Evolutionary conservation across 2,797 vertebrate species (phyloP).

Genomic region (Halcyon leucocephala): DNA sequence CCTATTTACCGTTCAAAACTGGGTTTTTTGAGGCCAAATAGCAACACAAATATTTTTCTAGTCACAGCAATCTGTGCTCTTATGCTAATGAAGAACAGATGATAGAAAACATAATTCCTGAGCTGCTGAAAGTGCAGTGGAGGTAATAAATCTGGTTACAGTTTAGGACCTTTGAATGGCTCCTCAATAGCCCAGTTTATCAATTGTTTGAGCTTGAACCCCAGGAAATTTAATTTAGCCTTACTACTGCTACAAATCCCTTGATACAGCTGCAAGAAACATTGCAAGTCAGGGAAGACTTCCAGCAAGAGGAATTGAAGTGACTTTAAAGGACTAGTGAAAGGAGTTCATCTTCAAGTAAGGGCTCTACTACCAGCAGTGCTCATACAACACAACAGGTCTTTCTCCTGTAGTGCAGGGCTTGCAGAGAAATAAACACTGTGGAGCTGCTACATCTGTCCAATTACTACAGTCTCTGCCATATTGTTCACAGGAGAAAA

Average conservation of each 20-base stretch:
- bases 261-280: background rate
- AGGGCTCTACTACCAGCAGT: background rate
- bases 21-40: background rate
- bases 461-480: background rate
- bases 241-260: background rate
- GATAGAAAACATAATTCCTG: background rate
- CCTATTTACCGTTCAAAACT: background rate
- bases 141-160: background rate
- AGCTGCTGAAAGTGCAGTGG: background rate
- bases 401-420: background rate
- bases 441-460: background rate
- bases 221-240: constrained; percentile 17
- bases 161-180: background rate
- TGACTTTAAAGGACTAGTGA: background rate
- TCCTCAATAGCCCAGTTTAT: background rate
- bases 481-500: background rate
- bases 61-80: background rate
- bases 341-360: background rate
- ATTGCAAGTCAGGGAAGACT: background rate
- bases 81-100: background rate
- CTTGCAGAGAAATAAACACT: background rate
- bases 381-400: background rate
- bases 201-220: background rate
- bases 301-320: background rate
- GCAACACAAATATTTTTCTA: background rate